Evolutionary conservation across 1,140 invertebrate genomes (phyloP), one percentile per base, ranked within the genome.

Genomic region (Drosophila micromelanica): DNA sequence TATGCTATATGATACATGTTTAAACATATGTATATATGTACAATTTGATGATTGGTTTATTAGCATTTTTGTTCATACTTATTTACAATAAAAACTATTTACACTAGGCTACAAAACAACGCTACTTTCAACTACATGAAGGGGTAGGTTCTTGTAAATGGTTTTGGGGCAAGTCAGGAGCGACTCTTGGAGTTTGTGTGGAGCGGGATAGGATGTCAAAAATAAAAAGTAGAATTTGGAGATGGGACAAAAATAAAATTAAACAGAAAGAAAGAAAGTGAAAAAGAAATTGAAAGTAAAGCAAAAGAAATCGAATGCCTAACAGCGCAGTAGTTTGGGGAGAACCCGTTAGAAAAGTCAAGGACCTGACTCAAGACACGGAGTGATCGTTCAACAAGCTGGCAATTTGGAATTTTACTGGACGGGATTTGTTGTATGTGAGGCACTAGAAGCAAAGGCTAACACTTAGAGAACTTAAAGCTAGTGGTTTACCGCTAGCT

Each of bases 121-220:
- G 84, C 84, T 89, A 78, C 81, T 82, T 89, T 84, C 90, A 78
- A 86, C 85, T 91, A 90, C 75, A 91, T 92, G 91, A 92, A 92
- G 91, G 81, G 82, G 74, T 48, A 32, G 46, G 75, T 77, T 59
- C 76, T 62, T 57, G 73, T 54, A 55, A 12, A 73, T 92, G 89
- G 65, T 35, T 79, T 79, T 82, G 91, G 93, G 94, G 94, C 92
- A 94, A 93, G 93, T 93, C 93, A 93, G 94, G 89, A 93, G 55
- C 56, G 93, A 92, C 93, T 92, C 80, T 73, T 94, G 94, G 94
- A 93, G 23, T 52, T 13, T 32, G 23, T 70, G 43, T 64, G 90
- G 68, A 73, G 27, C 69, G 59, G 52, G 75, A 92, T 63, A 72
- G 93, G 93, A 92, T 15, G 11, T 43, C n/a, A 75, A 76, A 76